Conservation (phyloP, 2,113 vertebrate genomes). For the Rhea pennata region DNA sequence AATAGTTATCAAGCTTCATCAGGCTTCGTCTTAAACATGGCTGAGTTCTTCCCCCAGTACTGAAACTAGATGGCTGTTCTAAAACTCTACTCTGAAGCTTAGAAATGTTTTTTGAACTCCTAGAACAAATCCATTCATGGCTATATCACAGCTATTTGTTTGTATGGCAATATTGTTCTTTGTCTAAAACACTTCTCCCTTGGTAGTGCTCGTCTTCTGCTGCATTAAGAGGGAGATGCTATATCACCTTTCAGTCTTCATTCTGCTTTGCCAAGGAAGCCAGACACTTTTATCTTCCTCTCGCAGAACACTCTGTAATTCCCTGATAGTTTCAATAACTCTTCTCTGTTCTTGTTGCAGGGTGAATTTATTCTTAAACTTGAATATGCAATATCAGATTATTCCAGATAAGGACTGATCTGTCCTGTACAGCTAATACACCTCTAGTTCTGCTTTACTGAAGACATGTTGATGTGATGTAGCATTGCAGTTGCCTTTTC, state of each 20-base stretch:
- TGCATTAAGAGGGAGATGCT: not conserved
- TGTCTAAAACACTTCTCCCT: not conserved
- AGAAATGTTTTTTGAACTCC: not conserved
- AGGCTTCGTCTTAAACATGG: not conserved
- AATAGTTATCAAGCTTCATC: not conserved
- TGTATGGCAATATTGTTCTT: not conserved
- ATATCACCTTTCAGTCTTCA: not conserved
- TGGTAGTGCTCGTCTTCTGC: not conserved
- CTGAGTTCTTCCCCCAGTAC: not conserved
- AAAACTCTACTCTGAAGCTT: not conserved
- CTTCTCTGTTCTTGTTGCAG: not conserved
- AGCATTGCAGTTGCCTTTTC: not conserved
- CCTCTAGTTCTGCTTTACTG: not conserved
- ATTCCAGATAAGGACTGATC: not conserved
- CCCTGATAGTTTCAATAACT: not conserved
- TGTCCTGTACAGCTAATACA: not conserved
- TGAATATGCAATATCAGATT: not conserved
- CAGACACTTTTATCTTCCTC: not conserved
- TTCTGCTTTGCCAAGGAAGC: not conserved
- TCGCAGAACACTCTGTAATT: not conserved
- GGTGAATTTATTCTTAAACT: not conserved
- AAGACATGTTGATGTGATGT: not conserved
- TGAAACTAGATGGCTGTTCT: not conserved
- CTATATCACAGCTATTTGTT: not conserved
- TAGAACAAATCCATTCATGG: not conserved